phyloP scores from a whole-genome alignment of 2,113 vertebrate genomes.

The Phyllostomus discolor region DNA sequence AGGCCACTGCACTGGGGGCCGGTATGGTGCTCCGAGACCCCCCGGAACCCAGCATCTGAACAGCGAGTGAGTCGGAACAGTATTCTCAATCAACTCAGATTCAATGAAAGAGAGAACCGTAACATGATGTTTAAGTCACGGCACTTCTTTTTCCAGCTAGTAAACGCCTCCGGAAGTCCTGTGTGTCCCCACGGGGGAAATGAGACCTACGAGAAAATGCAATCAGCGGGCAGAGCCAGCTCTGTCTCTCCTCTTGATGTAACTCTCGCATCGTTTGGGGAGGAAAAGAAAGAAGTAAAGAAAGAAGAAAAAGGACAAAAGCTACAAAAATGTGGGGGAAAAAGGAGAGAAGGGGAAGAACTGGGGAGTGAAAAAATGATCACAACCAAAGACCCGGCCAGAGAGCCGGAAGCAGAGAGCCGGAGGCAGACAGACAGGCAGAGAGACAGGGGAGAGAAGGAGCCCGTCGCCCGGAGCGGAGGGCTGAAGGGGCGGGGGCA shows the following conservation, averaged over 20 bases:
- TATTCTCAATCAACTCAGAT: background rate
- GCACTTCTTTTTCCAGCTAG: background rate
- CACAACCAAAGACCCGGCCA: background rate
- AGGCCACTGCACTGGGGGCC: background rate
- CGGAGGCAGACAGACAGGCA: background rate
- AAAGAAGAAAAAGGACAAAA: background rate
- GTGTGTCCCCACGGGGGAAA: background rate
- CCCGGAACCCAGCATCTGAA: background rate
- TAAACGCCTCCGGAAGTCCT: background rate
- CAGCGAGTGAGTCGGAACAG: background rate
- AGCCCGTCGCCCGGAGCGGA: background rate
- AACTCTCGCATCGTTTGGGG: background rate
- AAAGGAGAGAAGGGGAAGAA: background rate
- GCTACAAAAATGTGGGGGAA: background rate
- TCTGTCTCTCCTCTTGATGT: background rate
- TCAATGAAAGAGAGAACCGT: background rate
- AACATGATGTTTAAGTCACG: background rate
- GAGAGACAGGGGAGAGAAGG: background rate
- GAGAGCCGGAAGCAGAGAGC: background rate
- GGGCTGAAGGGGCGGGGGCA: too few relatives aligned
- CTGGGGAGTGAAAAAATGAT: background rate
- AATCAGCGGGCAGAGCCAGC: background rate
- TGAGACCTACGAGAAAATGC: background rate
- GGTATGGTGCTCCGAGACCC: background rate
- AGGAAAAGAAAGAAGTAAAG: background rate